These are phyloP conservation scores for Trogon surrucura DNA, from an alignment of 2,113 vertebrate species.

Conservation along the genomic window DNA sequence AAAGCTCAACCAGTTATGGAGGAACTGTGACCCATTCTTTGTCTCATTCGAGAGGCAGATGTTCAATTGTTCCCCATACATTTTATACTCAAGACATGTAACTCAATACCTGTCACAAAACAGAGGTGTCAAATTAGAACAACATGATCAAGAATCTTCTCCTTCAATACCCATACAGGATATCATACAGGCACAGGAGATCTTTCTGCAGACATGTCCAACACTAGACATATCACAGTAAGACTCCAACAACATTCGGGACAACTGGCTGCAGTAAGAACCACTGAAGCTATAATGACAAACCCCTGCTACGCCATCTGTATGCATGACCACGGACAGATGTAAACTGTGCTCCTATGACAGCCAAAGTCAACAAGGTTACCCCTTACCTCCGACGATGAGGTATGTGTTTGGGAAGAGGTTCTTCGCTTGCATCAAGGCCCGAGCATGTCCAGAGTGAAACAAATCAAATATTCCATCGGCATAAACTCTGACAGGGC, in stretches of 20 bases:
- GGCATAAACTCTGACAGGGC: constrained; percentile 94
- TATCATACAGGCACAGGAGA: neutral
- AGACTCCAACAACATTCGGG: neutral
- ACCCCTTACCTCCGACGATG: constrained; percentile 92
- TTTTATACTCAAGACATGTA: neutral
- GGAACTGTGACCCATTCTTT: neutral
- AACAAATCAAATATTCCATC: constrained; percentile 99
- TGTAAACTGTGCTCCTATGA: neutral
- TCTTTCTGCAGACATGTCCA: neutral
- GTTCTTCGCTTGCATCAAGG: constrained; percentile 97
- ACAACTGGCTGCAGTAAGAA: neutral
- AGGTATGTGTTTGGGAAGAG: constrained; percentile 98
- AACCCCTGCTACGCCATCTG: neutral
- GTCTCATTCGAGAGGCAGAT: neutral
- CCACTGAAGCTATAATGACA: neutral
- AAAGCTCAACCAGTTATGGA: neutral
- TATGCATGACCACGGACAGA: neutral
- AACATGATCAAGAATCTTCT: neutral
- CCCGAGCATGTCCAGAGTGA: constrained; percentile 96
- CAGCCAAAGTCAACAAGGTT: constrained; percentile 18
- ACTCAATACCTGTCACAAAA: neutral
- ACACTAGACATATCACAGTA: neutral
- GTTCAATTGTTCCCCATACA: neutral
- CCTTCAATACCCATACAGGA: neutral
- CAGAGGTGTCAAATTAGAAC: neutral